Base-by-base conservation (phyloP, 2,797 vertebrate genomes). In the Crenuchus spilurus region DNA sequence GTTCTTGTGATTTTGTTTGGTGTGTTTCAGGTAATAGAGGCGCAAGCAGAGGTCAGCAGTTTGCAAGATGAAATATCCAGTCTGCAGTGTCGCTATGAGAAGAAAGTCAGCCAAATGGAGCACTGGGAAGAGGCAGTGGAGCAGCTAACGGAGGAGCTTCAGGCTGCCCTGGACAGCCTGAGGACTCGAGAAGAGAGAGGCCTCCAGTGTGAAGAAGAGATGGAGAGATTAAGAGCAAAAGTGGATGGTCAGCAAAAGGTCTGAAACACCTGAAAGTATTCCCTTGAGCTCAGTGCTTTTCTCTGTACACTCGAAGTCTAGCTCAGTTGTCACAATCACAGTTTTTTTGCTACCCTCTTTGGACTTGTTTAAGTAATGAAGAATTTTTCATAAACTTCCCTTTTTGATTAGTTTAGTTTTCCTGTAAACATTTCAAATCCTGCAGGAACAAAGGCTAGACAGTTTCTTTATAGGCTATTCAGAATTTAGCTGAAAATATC, bases 21-120 rank as follows among this genome's bases (percentile, higher is more conserved):
- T 51, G 48, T 46, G 1, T 54, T 31, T 52, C 20, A 57, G 48
- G 37, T 30, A 22, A 8, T 44, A 22, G 72, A 70, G 37, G 18
- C 31, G n/a, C n/a, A 42, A 31, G 41, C 24, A 13, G 46, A 74
- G 35, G 58, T 54, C 26, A 33, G 65, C 72, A 77, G 79, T 4
- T 28, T 87, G 54, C 78, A 73, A 80, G 82, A 83, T 18, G 87
- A 92, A 82, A 71, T 92, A n/a, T 78, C 81, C 33, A 88, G 87
- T 78, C 82, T 82, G 48, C 84, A 82, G 65, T 70, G 33, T 79
- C 83, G 77, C 46, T 86, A 88, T 78, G 83, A 84, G 67, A 83
- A 90, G 70, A 92, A 90, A 72, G 83, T 84, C 26, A 71, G 70
- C 44, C 83, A 91, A 24, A 88, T 87, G 86, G 88, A 92, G 80